These are phyloP conservation scores for Drosophila watanabei DNA, from an alignment of 1,140 invertebrate genomes.

Conservation along the genomic window DNA sequence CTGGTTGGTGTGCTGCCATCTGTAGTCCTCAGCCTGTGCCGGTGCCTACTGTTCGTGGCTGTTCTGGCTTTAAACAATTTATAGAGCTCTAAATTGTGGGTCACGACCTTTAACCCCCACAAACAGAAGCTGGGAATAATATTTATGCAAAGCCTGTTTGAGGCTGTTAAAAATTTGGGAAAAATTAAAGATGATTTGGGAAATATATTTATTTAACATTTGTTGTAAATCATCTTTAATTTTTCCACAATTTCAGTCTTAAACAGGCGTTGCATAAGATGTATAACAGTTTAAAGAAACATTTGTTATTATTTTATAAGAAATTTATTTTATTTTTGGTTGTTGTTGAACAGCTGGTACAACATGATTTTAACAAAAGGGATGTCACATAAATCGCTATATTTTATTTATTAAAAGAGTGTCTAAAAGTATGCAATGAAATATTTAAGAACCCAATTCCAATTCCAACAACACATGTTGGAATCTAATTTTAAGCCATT, in stretches of 20 bases:
- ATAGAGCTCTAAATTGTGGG: slow-evolving; percentile 18
- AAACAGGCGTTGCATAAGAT: too few relatives aligned
- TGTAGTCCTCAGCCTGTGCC: neutral
- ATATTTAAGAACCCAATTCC: too few relatives aligned
- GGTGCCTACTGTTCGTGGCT: slow-evolving; percentile 5
- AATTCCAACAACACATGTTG: too few relatives aligned
- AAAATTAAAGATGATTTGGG: neutral
- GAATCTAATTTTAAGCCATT: neutral
- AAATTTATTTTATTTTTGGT: neutral
- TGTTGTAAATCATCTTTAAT: too few relatives aligned
- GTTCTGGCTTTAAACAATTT: slow-evolving; percentile 21
- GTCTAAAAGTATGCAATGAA: neutral
- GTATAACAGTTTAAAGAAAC: neutral
- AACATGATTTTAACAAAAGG: too few relatives aligned
- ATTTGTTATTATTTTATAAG: neutral
- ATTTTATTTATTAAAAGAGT: too few relatives aligned
- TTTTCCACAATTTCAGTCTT: too few relatives aligned
- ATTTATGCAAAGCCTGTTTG: slow-evolving; percentile 3
- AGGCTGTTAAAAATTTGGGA: neutral
- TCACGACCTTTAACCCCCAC: slow-evolving; percentile 13
- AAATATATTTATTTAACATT: too few relatives aligned
- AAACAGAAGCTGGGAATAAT: neutral
- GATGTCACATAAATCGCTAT: too few relatives aligned
- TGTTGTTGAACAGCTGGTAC: too few relatives aligned
- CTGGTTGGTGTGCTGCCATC: slow-evolving; percentile 32